phyloP scores from a whole-genome alignment of 2,113 vertebrate genomes.

The Tringa solitaria region DNA sequence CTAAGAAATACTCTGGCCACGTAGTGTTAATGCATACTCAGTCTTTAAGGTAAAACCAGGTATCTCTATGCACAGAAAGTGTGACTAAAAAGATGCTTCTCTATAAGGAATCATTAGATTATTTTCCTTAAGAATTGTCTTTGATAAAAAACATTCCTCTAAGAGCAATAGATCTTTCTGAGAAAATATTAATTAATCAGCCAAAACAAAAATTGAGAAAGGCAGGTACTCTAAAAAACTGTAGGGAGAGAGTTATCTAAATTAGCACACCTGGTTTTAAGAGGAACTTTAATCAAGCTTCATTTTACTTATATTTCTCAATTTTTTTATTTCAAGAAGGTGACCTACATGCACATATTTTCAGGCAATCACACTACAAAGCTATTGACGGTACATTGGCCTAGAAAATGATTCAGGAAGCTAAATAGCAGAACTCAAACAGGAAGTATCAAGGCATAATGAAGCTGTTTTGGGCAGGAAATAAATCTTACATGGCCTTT shows the following conservation, averaged over 20 bases:
- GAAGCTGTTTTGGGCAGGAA: not conserved
- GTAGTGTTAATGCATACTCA: not conserved
- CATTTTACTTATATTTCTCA: not conserved
- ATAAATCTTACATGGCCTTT: not conserved
- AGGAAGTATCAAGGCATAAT: not conserved
- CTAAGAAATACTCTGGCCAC: not conserved
- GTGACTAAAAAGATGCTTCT: not conserved
- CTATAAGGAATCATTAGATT: not conserved
- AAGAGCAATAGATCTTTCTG: not conserved
- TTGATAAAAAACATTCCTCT: not conserved
- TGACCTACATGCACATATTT: not conserved
- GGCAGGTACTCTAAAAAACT: not conserved
- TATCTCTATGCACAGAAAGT: not conserved
- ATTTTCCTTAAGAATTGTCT: not conserved
- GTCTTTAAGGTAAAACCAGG: not conserved
- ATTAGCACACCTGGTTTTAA: not conserved
- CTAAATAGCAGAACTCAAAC: not conserved
- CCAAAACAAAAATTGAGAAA: not conserved
- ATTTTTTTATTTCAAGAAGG: not conserved
- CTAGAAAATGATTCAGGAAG: not conserved
- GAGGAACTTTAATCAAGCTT: not conserved
- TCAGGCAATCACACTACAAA: not conserved
- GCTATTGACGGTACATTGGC: not conserved
- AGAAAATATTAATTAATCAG: not conserved
- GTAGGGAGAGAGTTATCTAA: not conserved